phyloP scores from a whole-genome alignment of 2,888 invertebrate genomes.

The Caenorhabditis sinica region DNA sequence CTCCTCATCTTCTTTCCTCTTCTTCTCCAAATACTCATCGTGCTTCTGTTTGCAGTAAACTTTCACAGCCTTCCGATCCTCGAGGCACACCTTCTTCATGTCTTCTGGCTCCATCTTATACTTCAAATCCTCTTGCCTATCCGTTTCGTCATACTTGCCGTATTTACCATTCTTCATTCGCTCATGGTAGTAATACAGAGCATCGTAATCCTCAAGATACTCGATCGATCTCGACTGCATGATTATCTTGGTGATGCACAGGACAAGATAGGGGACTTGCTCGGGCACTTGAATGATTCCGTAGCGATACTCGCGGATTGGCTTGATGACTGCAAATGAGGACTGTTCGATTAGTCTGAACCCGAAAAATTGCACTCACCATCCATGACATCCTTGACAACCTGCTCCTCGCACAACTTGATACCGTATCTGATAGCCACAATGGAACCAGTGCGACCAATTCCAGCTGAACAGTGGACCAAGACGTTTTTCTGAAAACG shows the following conservation, averaged over 20 bases:
- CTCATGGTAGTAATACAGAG: not conserved
- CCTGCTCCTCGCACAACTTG: not conserved
- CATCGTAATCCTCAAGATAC: not conserved
- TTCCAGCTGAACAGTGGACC: not conserved
- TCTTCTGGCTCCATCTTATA: too few relatives aligned
- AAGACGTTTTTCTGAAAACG: not conserved
- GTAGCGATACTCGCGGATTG: not conserved
- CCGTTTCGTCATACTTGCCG: too few relatives aligned
- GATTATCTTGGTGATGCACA: not conserved
- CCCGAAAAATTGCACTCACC: not conserved
- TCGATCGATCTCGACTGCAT: not conserved
- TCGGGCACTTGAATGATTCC: not conserved
- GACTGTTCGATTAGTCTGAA: not conserved
- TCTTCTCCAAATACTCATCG: too few relatives aligned
- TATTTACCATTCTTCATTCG: too few relatives aligned
- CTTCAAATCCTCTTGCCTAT: too few relatives aligned
- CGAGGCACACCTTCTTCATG: too few relatives aligned
- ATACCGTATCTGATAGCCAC: conserved; percentile 9
- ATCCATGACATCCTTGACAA: not conserved
- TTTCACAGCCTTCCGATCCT: too few relatives aligned
- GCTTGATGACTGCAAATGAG: not conserved
- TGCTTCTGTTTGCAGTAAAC: too few relatives aligned
- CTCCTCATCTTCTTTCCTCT: too few relatives aligned
- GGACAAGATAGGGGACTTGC: not conserved
- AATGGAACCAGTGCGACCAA: not conserved